These are phyloP conservation scores for Lepeophtheirus salmonis DNA, from an alignment of 1,140 invertebrate species.

Conservation along the genomic window DNA sequence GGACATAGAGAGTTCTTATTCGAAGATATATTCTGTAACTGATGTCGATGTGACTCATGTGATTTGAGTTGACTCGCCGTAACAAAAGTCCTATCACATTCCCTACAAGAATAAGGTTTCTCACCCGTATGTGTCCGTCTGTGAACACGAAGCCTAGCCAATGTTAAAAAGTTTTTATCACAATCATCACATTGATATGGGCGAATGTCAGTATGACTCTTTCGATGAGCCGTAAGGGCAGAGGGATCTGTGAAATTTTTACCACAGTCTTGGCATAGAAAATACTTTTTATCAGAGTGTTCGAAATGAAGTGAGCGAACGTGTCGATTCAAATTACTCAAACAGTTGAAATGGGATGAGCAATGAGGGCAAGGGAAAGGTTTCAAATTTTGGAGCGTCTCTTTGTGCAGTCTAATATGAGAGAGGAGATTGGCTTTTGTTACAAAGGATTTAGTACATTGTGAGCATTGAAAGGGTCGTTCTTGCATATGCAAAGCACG, in stretches of 20 bases:
- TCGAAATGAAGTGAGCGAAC: neutral
- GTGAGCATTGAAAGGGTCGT: no score
- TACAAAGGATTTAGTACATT: no score
- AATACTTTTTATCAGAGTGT: neutral
- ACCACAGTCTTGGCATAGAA: neutral
- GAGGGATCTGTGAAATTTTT: constrained; percentile 4
- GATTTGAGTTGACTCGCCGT: neutral
- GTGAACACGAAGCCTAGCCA: neutral
- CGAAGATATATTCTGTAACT: no score
- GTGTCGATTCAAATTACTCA: neutral
- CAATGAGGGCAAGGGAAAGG: no score
- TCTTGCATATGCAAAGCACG: no score
- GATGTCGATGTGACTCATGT: neutral
- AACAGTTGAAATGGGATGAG: neutral
- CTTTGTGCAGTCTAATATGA: no score
- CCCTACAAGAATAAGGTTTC: neutral
- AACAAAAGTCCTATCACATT: neutral
- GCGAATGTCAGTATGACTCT: neutral
- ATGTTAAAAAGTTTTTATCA: neutral
- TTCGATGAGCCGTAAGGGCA: neutral
- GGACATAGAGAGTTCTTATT: no score
- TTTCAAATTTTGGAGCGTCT: no score
- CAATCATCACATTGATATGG: neutral
- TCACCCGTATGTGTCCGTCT: neutral
- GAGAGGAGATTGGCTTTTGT: no score